These are phyloP conservation scores for Zaprionus ornatus DNA, from an alignment of 1,140 invertebrate species.

Conservation along the genomic window DNA sequence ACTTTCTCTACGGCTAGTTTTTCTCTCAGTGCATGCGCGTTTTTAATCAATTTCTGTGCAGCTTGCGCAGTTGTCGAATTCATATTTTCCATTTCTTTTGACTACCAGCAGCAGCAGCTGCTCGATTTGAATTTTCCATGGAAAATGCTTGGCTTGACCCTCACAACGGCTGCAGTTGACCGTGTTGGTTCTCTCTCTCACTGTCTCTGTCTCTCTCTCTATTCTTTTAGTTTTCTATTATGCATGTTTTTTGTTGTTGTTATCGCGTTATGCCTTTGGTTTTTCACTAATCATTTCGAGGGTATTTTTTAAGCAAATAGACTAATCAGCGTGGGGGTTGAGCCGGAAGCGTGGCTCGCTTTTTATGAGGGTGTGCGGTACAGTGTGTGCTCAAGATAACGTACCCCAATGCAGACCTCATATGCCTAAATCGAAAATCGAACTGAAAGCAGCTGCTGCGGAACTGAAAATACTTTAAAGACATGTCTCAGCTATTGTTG, in stretches of 20 bases:
- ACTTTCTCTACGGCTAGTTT: background rate
- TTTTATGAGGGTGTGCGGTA: constrained; percentile 66
- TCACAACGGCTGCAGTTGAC: constrained; percentile 56
- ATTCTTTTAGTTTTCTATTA: constrained; percentile 31
- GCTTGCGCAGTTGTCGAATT: constrained; percentile 43
- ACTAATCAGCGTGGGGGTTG: constrained; percentile 70
- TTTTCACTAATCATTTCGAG: constrained; percentile 53
- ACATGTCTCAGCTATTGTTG: constrained; percentile 56
- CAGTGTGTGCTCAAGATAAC: constrained; percentile 3
- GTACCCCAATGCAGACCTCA: constrained; percentile 9
- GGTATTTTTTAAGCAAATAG: constrained; percentile 70
- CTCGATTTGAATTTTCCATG: constrained; percentile 59
- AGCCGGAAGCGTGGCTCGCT: constrained; percentile 62
- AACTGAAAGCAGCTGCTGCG: constrained; percentile 8
- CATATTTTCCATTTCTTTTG: constrained; percentile 36
- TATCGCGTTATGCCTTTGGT: constrained; percentile 46
- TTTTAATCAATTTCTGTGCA: constrained; percentile 48
- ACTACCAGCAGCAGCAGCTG: constrained; percentile 61
- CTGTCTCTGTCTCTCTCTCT: background rate
- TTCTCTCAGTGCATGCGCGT: constrained; percentile 28
- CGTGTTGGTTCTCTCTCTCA: constrained; percentile 62
- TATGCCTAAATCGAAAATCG: background rate
- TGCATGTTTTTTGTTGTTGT: constrained; percentile 30
- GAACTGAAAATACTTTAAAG: background rate
- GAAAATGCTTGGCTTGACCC: constrained; percentile 62